Evolutionary conservation across 2,113 vertebrate genomes (phyloP).

Genomic region (Pithys albifrons): DNA sequence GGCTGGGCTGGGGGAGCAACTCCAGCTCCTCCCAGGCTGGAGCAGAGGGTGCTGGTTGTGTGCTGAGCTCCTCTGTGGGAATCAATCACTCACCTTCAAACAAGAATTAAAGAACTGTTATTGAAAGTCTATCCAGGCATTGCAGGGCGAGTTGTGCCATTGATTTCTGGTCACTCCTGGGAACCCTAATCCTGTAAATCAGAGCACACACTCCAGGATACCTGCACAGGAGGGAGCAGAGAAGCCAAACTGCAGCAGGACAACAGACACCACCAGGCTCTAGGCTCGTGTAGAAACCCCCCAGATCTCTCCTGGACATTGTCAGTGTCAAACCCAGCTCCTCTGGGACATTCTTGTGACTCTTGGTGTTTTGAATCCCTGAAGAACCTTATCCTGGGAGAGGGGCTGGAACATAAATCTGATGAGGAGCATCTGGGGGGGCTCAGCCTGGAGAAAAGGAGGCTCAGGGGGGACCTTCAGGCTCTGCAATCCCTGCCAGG

Average conservation of each 20-base stretch:
- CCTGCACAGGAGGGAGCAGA: rapidly evolving
- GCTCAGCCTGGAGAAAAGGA: not conserved
- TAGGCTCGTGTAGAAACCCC: rapidly evolving
- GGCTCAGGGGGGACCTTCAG: not conserved
- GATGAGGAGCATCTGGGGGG: not conserved
- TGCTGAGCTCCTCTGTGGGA: not conserved
- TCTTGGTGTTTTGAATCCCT: not conserved
- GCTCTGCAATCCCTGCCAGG: not conserved
- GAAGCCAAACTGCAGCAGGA: not conserved
- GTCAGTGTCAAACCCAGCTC: not conserved
- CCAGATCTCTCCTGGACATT: not conserved
- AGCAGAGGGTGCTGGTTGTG: rapidly evolving
- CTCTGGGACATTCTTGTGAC: not conserved
- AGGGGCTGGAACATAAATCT: not conserved
- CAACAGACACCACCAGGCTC: no score
- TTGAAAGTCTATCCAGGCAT: rapidly evolving
- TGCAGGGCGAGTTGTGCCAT: rapidly evolving
- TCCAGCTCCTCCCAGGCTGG: not conserved
- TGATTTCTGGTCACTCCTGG: not conserved
- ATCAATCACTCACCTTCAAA: not conserved
- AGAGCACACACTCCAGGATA: rapidly evolving
- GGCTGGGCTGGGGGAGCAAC: not conserved
- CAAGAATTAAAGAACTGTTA: not conserved
- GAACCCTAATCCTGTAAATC: not conserved
- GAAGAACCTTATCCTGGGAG: not conserved